Evolutionary conservation across 2,113 vertebrate genomes (phyloP).

Genomic region (Leptosomus discolor): DNA sequence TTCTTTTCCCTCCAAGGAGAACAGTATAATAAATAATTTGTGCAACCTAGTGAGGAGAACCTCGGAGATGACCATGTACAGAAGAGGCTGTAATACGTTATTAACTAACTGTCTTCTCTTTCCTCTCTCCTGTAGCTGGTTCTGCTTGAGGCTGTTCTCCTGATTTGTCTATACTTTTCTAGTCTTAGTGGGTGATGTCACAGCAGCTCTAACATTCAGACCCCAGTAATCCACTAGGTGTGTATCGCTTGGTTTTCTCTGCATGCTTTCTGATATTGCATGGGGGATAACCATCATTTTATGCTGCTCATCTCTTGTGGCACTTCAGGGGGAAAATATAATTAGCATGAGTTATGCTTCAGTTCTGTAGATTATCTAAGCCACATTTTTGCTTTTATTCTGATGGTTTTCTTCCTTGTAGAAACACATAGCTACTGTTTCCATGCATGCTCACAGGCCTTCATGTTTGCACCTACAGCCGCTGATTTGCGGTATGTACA

Average conservation of each 20-base stretch:
- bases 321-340: neutral
- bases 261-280: slow-evolving; percentile 27
- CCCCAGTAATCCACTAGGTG: slow-evolving; percentile 76
- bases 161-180: slow-evolving; percentile 64
- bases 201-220: slow-evolving; percentile 77
- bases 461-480: neutral
- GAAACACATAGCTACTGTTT: neutral
- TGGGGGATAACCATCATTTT: neutral
- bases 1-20: neutral
- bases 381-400: neutral
- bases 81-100: neutral
- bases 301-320: neutral
- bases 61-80: neutral
- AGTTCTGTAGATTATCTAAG: neutral
- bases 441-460: neutral
- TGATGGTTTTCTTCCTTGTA: neutral
- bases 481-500: neutral
- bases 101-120: slow-evolving; percentile 66
- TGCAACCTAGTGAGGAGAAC: neutral
- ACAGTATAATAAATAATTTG: neutral
- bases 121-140: slow-evolving; percentile 58
- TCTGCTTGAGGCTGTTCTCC: slow-evolving; percentile 67
- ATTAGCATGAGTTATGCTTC: neutral
- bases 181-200: slow-evolving; percentile 78
- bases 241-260: slow-evolving; percentile 73